Evolutionary conservation across 2,113 vertebrate genomes (phyloP).

Genomic region (Myotis davidii): DNA sequence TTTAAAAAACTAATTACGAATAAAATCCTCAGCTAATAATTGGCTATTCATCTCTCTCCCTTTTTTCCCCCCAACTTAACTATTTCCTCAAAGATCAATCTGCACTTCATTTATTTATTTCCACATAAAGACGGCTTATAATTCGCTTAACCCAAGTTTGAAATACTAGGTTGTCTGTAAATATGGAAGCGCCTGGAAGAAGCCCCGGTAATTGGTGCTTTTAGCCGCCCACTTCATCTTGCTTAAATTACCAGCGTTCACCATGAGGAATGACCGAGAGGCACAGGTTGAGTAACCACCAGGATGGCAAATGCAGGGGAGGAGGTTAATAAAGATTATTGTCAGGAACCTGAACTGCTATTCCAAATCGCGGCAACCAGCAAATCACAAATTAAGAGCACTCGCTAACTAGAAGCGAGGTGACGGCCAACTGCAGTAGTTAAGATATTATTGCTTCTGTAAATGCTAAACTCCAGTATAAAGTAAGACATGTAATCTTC

Average conservation of each 20-base stretch:
- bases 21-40: conserved; percentile 44
- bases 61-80: background rate
- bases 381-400: conserved; percentile 72
- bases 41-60: conserved; percentile 37
- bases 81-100: conserved; percentile 67
- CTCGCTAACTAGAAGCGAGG: conserved; percentile 77
- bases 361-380: conserved; percentile 50
- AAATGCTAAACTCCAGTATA: conserved; percentile 83
- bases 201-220: conserved; percentile 75
- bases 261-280: conserved; percentile 61
- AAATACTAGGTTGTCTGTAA: conserved; percentile 70
- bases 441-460: conserved; percentile 87
- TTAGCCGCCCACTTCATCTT: conserved; percentile 79
- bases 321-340: conserved; percentile 66
- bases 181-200: conserved; percentile 63
- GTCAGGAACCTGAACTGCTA: conserved; percentile 47
- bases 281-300: conserved; percentile 61
- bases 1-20: conserved; percentile 38
- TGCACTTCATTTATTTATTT: conserved; percentile 77
- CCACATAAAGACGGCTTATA: conserved; percentile 63
- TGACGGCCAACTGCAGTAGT: conserved; percentile 82
- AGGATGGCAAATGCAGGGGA: conserved; percentile 40
- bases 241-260: conserved; percentile 74
- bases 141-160: conserved; percentile 66
- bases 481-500: conserved; percentile 86